Percentiles rank a stretch among this genome's conserved stretches.
These are phyloP conservation scores for Ectemnius continuus DNA, from an alignment of 2,888 invertebrate species.

Conservation along the genomic window DNA sequence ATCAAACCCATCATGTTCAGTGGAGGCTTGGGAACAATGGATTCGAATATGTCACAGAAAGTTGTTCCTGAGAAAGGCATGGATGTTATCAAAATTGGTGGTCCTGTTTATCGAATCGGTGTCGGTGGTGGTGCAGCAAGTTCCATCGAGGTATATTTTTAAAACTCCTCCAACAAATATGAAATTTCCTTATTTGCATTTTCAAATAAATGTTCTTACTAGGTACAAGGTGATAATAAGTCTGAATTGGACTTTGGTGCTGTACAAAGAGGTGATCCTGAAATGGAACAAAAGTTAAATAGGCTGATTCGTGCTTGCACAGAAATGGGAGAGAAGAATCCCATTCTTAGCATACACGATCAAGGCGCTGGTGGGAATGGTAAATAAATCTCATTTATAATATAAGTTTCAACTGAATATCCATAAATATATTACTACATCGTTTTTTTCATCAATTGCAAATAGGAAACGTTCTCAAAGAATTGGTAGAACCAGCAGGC, in stretches of 20 bases:
- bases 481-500: slow-evolving; percentile 96
- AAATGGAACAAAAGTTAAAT: slow-evolving; percentile 99
- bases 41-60: slow-evolving; percentile 89
- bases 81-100: slow-evolving; percentile 96
- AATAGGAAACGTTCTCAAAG: slow-evolving; percentile 95
- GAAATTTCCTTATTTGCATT: neutral
- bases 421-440: neutral
- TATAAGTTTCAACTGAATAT: neutral
- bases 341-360: slow-evolving; percentile 97
- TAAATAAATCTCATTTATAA: slow-evolving; percentile 49
- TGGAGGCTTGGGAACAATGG: slow-evolving; percentile 95
- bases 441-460: slow-evolving; percentile 1
- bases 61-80: slow-evolving; percentile 88
- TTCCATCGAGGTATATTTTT: slow-evolving; percentile 85
- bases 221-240: slow-evolving; percentile 92
- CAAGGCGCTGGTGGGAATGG: slow-evolving; percentile 99
- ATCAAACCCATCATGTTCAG: slow-evolving; percentile 99
- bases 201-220: slow-evolving; percentile 6
- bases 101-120: slow-evolving; percentile 98
- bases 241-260: slow-evolving; percentile 96
- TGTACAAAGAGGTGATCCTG: slow-evolving; percentile 97
- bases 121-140: slow-evolving; percentile 99
- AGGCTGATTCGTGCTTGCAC: slow-evolving; percentile 94
- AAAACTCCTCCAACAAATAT: neutral
- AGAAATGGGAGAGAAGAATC: slow-evolving; percentile 90